A percentile compares a stretch with the other conserved stretches of the same genome.
These are phyloP conservation scores for Melanotaenia maccullochi DNA, from an alignment of 2,797 vertebrate genomes.

Conservation along the genomic window DNA sequence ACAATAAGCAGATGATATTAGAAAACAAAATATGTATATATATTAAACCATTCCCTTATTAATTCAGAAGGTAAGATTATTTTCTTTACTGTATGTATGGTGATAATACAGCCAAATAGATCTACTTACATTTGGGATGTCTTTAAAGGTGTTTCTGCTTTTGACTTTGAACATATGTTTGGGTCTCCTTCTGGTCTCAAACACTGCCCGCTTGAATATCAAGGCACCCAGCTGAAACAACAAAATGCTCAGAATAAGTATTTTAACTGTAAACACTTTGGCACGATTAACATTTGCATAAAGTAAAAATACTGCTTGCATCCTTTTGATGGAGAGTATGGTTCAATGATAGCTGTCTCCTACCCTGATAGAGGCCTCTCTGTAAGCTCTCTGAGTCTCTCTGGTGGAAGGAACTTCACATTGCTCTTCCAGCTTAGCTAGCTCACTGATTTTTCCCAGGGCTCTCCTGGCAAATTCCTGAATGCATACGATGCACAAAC, in stretches of 20 bases:
- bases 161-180: slow-evolving; percentile 79
- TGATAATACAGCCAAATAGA: not conserved
- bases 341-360: not conserved
- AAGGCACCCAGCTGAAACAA: slow-evolving; percentile 88
- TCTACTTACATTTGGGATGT: slow-evolving; percentile 82
- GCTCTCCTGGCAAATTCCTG: slow-evolving; percentile 93
- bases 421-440: slow-evolving; percentile 85
- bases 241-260: slow-evolving; percentile 13
- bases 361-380: slow-evolving; percentile 93
- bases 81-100: not conserved
- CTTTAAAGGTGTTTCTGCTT: slow-evolving; percentile 79
- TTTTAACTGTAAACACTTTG: not conserved
- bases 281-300: not conserved
- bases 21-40: not conserved
- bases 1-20: not conserved
- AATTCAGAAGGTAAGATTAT: not conserved
- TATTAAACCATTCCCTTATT: not conserved
- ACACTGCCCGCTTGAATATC: slow-evolving; percentile 92
- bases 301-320: not conserved
- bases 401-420: slow-evolving; percentile 67
- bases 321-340: not conserved
- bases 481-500: slow-evolving; percentile 18
- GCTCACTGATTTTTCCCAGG: slow-evolving; percentile 89
- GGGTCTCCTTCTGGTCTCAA: slow-evolving; percentile 84
- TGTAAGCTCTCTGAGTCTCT: slow-evolving; percentile 83